These are phyloP conservation scores for Limnephilus auricula DNA, from an alignment of 2,888 invertebrate genomes.

Conservation along the genomic window DNA sequence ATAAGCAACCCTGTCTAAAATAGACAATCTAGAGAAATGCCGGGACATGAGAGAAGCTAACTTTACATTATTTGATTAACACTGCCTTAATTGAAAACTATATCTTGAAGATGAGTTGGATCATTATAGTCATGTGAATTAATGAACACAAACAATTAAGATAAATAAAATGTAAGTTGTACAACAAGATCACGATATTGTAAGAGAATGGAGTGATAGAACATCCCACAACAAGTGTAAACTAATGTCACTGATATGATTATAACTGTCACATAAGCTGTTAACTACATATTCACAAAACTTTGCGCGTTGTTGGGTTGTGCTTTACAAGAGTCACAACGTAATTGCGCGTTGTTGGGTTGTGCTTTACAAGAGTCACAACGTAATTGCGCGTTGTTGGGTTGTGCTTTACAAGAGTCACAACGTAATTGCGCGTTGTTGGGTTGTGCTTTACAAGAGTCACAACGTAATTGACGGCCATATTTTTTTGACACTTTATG, in stretches of 20 bases:
- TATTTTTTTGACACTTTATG: slow-evolving; percentile 50
- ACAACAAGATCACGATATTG: background rate
- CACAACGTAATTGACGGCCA: slow-evolving; percentile 14
- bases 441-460: slow-evolving; percentile 48
- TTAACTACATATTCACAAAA: background rate
- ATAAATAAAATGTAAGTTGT: background rate
- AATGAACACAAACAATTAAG: background rate
- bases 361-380: slow-evolving; percentile 49
- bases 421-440: slow-evolving; percentile 24
- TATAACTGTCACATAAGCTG: slow-evolving; percentile 36
- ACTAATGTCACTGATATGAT: background rate
- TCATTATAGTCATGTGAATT: background rate
- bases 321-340: slow-evolving; percentile 48
- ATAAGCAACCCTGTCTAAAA: slow-evolving; percentile 2
- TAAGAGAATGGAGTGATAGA: background rate
- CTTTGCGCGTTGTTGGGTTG: slow-evolving; percentile 34
- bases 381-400: slow-evolving; percentile 14
- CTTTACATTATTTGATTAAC: background rate
- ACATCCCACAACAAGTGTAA: background rate
- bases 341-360: slow-evolving; percentile 12
- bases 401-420: slow-evolving; percentile 49
- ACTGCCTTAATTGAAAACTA: background rate
- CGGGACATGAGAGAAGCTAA: background rate
- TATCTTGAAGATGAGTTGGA: background rate
- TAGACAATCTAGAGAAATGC: background rate